Base-by-base conservation (phyloP, 2,888 invertebrate species). In the Lissonota sp. region DNA sequence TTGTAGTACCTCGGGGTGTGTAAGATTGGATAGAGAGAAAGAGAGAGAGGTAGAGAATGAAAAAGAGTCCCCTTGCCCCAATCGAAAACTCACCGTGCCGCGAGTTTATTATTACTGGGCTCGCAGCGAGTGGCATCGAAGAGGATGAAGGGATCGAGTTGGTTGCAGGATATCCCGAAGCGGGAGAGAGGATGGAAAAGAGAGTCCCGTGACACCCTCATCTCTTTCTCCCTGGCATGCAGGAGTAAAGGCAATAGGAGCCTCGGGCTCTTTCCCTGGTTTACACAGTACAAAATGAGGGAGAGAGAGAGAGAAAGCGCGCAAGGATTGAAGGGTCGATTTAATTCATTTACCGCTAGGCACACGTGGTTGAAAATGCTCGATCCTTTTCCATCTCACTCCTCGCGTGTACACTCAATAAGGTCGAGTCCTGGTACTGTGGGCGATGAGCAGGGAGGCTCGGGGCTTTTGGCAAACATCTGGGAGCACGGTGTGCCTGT, bases 401-500 rank as follows among this genome's bases (percentile, higher is more conserved):
- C 74, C 66, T 76, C 64, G 76, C 63, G 51, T 58, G 57, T 63
- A 76, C 66, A 76, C 66, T 58, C 77, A 66, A 60, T 60, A 49
- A 6, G 40, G 37, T 49, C 42, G 46, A 62, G 78, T 73, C 63
- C 72, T 66, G 49, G 78, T 73, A 55, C 72, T 66, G 49, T 57
- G 70, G 26, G 79, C 76, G 60, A 66, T 67, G 74, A 69, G 64
- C 46, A 40, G 72, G 72, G 79, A 80, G 57, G 49, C 66, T 79
- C 81, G 78, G 77, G 71, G 86, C 84, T 86, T 84, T 87, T 84
- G 85, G 86, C 84, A 86, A 88, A 88, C 89, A 89, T 89, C 88
- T 89, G 88, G 84, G 86, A 86, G 83, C 86, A 86, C 83, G 26
- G 84, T 85, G 84, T 85, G 84, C 84, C 85, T 67, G 55, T 84